Percentiles rank a stretch among this genome's conserved stretches.
These are phyloP conservation scores for Balaeniceps rex DNA, from an alignment of 2,113 vertebrate genomes.

Conservation along the genomic window DNA sequence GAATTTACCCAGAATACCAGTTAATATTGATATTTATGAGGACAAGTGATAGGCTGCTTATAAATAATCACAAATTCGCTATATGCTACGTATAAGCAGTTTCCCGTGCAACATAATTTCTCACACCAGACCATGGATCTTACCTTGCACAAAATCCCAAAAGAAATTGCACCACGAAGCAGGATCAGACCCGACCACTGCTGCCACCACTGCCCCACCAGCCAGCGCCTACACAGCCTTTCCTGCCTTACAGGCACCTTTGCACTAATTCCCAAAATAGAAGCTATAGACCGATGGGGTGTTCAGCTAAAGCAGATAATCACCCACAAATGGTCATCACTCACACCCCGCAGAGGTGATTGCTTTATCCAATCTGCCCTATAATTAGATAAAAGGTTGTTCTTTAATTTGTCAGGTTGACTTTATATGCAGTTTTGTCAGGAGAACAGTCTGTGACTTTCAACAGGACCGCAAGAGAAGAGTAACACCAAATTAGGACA, in stretches of 20 bases:
- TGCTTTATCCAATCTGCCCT: neutral
- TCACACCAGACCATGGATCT: neutral
- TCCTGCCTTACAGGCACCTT: neutral
- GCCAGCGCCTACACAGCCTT: neutral
- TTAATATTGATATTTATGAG: neutral
- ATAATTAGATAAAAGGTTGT: neutral
- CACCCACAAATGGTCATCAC: neutral
- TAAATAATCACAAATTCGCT: neutral
- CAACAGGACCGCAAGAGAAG: neutral
- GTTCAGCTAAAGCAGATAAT: neutral
- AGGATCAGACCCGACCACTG: fast-evolving
- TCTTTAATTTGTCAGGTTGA: neutral
- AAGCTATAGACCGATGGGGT: neutral
- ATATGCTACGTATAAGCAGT: fast-evolving
- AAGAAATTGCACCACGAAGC: neutral
- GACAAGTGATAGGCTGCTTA: neutral
- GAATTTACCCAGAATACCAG: neutral
- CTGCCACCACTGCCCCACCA: neutral
- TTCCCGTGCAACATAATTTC: neutral
- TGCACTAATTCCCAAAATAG: neutral
- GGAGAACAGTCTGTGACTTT: neutral
- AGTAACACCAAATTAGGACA: neutral
- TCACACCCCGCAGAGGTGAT: neutral
- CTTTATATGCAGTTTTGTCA: neutral
- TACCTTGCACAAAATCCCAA: neutral